These are phyloP conservation scores for Cydia pomonella DNA, from an alignment of 1,140 invertebrate species.

Conservation along the genomic window DNA sequence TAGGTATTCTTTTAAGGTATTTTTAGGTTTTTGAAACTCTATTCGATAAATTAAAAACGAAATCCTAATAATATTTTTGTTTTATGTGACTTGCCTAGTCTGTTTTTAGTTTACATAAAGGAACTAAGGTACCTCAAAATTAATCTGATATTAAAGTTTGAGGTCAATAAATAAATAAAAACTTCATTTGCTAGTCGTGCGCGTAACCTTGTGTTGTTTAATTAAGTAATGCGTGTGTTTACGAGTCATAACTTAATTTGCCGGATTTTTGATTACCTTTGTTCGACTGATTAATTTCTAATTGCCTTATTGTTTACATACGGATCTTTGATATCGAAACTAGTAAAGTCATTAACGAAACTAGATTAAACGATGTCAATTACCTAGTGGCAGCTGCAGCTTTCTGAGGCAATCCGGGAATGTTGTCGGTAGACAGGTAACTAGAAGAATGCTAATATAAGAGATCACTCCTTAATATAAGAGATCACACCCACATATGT, in stretches of 20 bases:
- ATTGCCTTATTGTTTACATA: background rate
- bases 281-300: background rate
- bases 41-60: too few relatives aligned
- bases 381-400: background rate
- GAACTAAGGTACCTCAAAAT: background rate
- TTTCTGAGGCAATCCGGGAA: background rate
- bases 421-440: background rate
- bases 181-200: background rate
- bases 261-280: background rate
- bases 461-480: too few relatives aligned
- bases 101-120: too few relatives aligned
- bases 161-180: background rate
- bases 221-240: slow-evolving; percentile 7
- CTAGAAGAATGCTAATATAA: background rate
- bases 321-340: background rate
- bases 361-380: background rate
- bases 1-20: background rate
- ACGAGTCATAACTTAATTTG: background rate
- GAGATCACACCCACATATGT: too few relatives aligned
- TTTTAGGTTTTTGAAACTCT: background rate
- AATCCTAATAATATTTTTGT: too few relatives aligned
- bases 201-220: background rate
- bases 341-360: background rate
- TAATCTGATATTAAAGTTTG: background rate
- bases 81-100: too few relatives aligned